Conservation (phyloP, 2,797 vertebrate species). For the Melanotaenia nigrans region DNA sequence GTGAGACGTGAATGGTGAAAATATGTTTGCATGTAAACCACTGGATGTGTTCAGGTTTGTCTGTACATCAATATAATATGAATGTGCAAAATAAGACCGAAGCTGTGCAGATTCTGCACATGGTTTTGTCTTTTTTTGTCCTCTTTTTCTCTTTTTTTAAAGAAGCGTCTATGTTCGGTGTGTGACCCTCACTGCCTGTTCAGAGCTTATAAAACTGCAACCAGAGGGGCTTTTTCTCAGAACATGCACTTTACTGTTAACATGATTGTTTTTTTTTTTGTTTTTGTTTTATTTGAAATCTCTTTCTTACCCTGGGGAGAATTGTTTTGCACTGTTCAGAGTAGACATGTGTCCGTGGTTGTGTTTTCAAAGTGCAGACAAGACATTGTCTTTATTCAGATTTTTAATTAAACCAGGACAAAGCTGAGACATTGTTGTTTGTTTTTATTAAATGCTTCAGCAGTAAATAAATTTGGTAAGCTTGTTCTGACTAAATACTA, state of each 20-base stretch:
- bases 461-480: constrained; percentile 64
- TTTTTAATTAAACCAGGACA: constrained; percentile 75
- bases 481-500: constrained; percentile 38
- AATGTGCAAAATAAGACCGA: constrained; percentile 60
- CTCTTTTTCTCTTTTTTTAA: constrained; percentile 14
- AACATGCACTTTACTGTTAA: constrained; percentile 83
- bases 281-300: constrained; percentile 49
- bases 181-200: constrained; percentile 52
- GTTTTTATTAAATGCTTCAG: constrained; percentile 66
- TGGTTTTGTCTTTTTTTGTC: constrained; percentile 5
- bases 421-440: constrained; percentile 57
- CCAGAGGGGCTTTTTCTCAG: constrained; percentile 62
- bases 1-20: constrained; percentile 34
- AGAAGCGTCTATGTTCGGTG: constrained; percentile 38
- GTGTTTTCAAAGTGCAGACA: constrained; percentile 39
- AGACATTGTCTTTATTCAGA: constrained; percentile 59
- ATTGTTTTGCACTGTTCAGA: constrained; percentile 80
- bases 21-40: constrained; percentile 68
- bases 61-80: constrained; percentile 44
- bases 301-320: constrained; percentile 55
- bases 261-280: constrained; percentile 24
- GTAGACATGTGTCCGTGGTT: constrained; percentile 46
- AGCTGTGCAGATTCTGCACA: constrained; percentile 32
- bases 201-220: constrained; percentile 49
- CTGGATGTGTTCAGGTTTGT: constrained; percentile 66